These are phyloP conservation scores for Melinaea menophilus DNA, from an alignment of 2,888 invertebrate genomes.

Conservation along the genomic window DNA sequence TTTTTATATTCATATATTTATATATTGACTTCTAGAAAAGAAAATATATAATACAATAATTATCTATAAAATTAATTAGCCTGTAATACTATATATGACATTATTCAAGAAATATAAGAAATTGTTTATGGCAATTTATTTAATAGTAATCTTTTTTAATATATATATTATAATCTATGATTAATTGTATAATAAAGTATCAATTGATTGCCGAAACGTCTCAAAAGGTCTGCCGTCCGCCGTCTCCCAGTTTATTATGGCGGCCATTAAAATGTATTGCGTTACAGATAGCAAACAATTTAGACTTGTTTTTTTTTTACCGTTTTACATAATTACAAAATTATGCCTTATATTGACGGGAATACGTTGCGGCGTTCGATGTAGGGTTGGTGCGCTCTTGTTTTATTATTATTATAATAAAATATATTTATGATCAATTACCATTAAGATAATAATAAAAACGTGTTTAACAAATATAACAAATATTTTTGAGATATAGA, in stretches of 20 bases:
- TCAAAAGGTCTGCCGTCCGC: constrained; percentile 62
- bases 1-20: background rate
- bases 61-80: background rate
- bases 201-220: constrained; percentile 58
- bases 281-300: constrained; percentile 71
- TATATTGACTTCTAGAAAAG: too few species aligned
- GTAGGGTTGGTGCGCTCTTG: constrained; percentile 20
- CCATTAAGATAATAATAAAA: too few species aligned
- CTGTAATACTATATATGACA: background rate
- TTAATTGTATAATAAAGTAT: constrained; percentile 53
- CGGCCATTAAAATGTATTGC: constrained; percentile 69
- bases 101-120: background rate
- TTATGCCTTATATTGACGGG: constrained; percentile 68
- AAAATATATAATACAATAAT: background rate
- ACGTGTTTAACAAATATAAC: too few species aligned
- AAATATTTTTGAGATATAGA: too few species aligned
- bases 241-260: constrained; percentile 66
- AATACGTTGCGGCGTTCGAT: constrained; percentile 33
- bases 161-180: constrained; percentile 31
- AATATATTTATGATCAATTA: background rate
- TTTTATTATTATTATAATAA: background rate
- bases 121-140: constrained; percentile 2
- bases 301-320: constrained; percentile 67
- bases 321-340: constrained; percentile 75
- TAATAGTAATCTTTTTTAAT: background rate